Evolutionary conservation across 92 coral and sea anemone genomes (phyloP).

Genomic region (Chrysogorgia sp.): DNA sequence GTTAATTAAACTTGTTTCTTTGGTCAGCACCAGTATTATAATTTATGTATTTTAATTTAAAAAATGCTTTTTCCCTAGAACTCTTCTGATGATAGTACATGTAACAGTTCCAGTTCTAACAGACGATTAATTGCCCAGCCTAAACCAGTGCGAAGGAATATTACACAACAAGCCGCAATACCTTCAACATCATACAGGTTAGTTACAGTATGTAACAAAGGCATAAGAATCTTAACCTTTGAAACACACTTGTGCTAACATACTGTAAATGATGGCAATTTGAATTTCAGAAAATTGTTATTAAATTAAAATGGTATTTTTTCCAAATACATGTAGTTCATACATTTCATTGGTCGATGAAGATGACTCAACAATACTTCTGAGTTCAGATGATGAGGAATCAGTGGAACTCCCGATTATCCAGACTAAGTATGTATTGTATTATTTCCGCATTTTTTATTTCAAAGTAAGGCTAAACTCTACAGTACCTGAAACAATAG

Average conservation of each 20-base stretch:
- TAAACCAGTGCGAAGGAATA: neutral
- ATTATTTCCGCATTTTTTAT: too few species aligned
- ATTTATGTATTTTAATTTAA: too few species aligned
- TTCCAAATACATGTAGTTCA: constrained; percentile 28
- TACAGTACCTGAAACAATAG: too few species aligned
- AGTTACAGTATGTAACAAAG: neutral
- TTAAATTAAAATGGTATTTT: neutral
- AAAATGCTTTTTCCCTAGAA: too few species aligned
- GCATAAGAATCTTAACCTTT: neutral
- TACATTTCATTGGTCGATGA: constrained; percentile 23
- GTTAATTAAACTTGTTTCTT: neutral
- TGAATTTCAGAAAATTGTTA: neutral
- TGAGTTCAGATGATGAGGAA: constrained; percentile 34
- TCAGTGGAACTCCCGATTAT: neutral
- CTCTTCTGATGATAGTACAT: too few species aligned
- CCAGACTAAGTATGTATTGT: neutral
- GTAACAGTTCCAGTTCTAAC: neutral
- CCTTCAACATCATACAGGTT: constrained; percentile 24
- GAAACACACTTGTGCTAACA: neutral
- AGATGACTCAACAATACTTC: neutral
- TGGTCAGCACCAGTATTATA: neutral
- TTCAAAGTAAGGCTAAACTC: too few species aligned
- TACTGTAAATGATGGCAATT: neutral
- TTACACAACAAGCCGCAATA: neutral
- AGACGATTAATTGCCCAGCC: neutral